phyloP scores from a whole-genome alignment of 2,888 invertebrate genomes.

The Hedya salicella region DNA sequence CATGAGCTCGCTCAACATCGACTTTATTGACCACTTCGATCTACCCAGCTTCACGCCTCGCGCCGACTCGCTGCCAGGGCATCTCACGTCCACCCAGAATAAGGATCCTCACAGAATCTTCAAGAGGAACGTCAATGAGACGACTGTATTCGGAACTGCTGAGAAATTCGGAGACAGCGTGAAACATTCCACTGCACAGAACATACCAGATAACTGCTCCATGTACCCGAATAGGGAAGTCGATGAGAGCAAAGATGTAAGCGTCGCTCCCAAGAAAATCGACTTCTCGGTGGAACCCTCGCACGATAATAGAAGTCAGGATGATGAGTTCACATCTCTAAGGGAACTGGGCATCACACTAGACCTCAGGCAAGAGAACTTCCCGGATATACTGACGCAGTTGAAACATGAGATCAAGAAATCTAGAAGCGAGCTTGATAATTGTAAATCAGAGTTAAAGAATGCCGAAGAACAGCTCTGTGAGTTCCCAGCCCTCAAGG shows the following conservation, averaged over 20 bases:
- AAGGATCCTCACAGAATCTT: slow-evolving; percentile 63
- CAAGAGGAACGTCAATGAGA: slow-evolving; percentile 79
- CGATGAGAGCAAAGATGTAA: slow-evolving; percentile 67
- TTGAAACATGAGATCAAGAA: slow-evolving; percentile 83
- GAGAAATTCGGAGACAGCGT: slow-evolving; percentile 58
- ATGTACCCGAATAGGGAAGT: slow-evolving; percentile 79
- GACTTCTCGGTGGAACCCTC: slow-evolving; percentile 74
- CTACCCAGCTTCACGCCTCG: slow-evolving; percentile 64
- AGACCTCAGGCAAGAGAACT: slow-evolving; percentile 74
- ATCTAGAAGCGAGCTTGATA: slow-evolving; percentile 82
- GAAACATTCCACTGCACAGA: slow-evolving; percentile 64
- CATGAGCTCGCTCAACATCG: slow-evolving; percentile 73
- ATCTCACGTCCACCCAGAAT: slow-evolving; percentile 75
- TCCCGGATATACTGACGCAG: slow-evolving; percentile 76
- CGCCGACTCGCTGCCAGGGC: slow-evolving; percentile 74
- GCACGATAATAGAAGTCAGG: slow-evolving; percentile 66
- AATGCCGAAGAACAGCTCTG: slow-evolving; percentile 82
- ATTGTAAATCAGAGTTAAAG: slow-evolving; percentile 81
- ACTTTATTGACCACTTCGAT: slow-evolving; percentile 67
- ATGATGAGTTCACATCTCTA: slow-evolving; percentile 79
- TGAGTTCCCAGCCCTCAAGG: slow-evolving; percentile 80
- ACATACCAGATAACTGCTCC: slow-evolving; percentile 78
- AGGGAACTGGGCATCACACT: slow-evolving; percentile 82
- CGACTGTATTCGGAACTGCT: slow-evolving; percentile 66
- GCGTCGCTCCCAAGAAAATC: slow-evolving; percentile 78